A percentile compares a stretch with the other conserved stretches of the same genome.
These are phyloP conservation scores for Xenopus tropicalis DNA, from an alignment of 2,113 vertebrate genomes.

Conservation along the genomic window UCB_Xtro_10.0 CM004446.2:92462001-92462500, in stretches of 20 bases:
- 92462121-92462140: constrained; percentile 2
- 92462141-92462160: constrained; percentile 11
- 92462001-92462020: not conserved
- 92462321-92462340: no score
- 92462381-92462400: no score
- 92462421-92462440: no score
- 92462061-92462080: not conserved
- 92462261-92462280: not conserved
- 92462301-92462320: no score
- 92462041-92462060: not conserved
- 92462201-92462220: not conserved
- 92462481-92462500: no score
- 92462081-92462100: not conserved
- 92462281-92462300: no score
- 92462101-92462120: not conserved
- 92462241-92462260: not conserved
- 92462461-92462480: no score
- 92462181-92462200: constrained; percentile 4
- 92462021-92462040: not conserved
- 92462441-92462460: no score
- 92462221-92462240: not conserved
- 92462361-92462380: no score
- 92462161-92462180: constrained; percentile 2
- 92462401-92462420: no score
- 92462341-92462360: no score